Percentiles rank a stretch among this genome's conserved stretches.
These are phyloP conservation scores for Ischnus inquisitorius DNA, from an alignment of 2,888 invertebrate genomes.

Conservation along the genomic window DNA sequence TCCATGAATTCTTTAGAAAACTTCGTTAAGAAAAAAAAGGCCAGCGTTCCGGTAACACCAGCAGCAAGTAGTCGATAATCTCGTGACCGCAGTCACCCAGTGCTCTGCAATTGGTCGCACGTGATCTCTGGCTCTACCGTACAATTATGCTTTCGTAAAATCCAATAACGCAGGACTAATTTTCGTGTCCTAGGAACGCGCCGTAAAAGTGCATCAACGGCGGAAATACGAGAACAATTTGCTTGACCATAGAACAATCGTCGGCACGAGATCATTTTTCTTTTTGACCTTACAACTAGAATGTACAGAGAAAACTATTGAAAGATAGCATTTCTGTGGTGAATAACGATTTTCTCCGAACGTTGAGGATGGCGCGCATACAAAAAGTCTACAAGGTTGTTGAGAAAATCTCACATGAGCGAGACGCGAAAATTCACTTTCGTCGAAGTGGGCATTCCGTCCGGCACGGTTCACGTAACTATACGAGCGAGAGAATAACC, in stretches of 20 bases:
- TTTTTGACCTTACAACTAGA: not conserved
- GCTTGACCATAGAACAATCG: too few relatives aligned
- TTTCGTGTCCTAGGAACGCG: too few relatives aligned
- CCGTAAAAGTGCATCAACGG: too few relatives aligned
- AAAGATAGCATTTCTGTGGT: not conserved
- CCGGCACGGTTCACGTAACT: conserved; percentile 2
- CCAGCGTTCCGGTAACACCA: too few relatives aligned
- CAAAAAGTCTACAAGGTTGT: not conserved
- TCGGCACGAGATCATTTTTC: not conserved
- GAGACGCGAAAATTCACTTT: not conserved
- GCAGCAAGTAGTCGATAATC: not conserved
- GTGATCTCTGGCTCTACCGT: not conserved
- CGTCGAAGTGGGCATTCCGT: not conserved
- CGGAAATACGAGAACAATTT: too few relatives aligned
- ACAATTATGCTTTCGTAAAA: too few relatives aligned
- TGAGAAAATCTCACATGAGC: not conserved
- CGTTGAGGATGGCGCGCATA: not conserved
- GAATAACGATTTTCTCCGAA: conserved; percentile 10
- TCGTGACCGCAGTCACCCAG: not conserved
- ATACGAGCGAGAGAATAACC: not conserved
- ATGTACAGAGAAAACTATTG: conserved; percentile 8
- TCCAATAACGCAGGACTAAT: too few relatives aligned
- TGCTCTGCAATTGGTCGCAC: not conserved
- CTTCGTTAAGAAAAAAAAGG: too few relatives aligned
- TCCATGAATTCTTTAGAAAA: not conserved